Conservation (phyloP, 2,113 vertebrate species). For the Collichthys lucidus region DNA sequence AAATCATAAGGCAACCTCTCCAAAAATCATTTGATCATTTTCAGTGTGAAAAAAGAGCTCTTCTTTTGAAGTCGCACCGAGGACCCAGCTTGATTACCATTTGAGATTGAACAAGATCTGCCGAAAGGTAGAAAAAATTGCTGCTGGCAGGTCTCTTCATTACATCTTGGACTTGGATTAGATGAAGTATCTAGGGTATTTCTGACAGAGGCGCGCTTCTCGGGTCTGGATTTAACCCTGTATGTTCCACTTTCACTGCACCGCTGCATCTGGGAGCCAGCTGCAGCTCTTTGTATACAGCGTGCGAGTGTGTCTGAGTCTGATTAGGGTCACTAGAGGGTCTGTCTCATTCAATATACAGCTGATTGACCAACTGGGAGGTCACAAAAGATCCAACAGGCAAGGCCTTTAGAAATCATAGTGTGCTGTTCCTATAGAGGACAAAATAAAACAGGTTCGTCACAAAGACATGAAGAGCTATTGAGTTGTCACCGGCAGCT, state of each 20-base stretch:
- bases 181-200: constrained; percentile 65
- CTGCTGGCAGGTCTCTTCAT: constrained; percentile 68
- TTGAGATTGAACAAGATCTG: constrained; percentile 67
- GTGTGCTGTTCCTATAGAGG: constrained; percentile 13
- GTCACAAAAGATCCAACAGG: constrained; percentile 42
- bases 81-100: constrained; percentile 64
- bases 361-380: constrained; percentile 57
- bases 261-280: constrained; percentile 82
- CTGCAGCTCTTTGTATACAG: constrained; percentile 68
- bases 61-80: constrained; percentile 63
- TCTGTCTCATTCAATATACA: constrained; percentile 69
- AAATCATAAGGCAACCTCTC: constrained; percentile 52
- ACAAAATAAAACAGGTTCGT: constrained; percentile 9
- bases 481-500: constrained; percentile 30
- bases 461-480: constrained; percentile 4
- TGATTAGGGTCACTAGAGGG: constrained; percentile 73
- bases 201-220: constrained; percentile 51
- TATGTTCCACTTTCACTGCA: constrained; percentile 52
- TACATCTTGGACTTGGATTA: constrained; percentile 60
- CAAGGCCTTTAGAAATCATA: neutral
- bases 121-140: constrained; percentile 45
- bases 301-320: constrained; percentile 40
- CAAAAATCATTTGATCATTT: constrained; percentile 61
- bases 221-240: constrained; percentile 59
- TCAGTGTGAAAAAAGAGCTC: constrained; percentile 17